phyloP scores from a whole-genome alignment of 2,888 invertebrate genomes.

The Baccha elongata region DNA sequence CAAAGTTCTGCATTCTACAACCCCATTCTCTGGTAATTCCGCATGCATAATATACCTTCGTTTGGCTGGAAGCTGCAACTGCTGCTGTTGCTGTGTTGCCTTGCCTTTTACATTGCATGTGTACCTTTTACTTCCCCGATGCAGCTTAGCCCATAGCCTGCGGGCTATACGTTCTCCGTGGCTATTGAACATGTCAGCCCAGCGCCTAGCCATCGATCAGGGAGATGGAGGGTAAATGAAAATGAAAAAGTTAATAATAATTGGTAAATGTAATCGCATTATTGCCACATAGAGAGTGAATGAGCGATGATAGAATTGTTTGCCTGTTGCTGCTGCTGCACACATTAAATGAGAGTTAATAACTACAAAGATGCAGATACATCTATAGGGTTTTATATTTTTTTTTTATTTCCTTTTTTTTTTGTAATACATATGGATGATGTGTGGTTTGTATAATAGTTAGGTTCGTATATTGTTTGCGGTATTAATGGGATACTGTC shows the following conservation, averaged over 20 bases:
- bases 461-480: slow-evolving; percentile 56
- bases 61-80: slow-evolving; percentile 52
- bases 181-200: slow-evolving; percentile 50
- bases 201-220: not conserved
- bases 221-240: not conserved
- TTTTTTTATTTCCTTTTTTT: slow-evolving; percentile 9
- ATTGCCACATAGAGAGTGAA: slow-evolving; percentile 72
- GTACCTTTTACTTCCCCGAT: slow-evolving; percentile 70
- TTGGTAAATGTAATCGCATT: slow-evolving; percentile 73
- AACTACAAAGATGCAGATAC: slow-evolving; percentile 32
- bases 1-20: slow-evolving; percentile 52
- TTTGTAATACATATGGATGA: slow-evolving; percentile 32
- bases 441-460: slow-evolving; percentile 37
- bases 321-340: slow-evolving; percentile 62
- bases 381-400: slow-evolving; percentile 6
- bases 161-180: slow-evolving; percentile 32
- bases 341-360: slow-evolving; percentile 13
- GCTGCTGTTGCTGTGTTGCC: slow-evolving; percentile 26
- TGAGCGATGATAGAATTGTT: slow-evolving; percentile 73
- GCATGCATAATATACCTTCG: slow-evolving; percentile 69
- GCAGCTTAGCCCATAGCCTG: slow-evolving; percentile 62
- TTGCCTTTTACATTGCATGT: slow-evolving; percentile 8
- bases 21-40: slow-evolving; percentile 59
- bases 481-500: slow-evolving; percentile 66
- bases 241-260: slow-evolving; percentile 69